Evolutionary conservation across 2,888 invertebrate species (phyloP).

Genomic region (Dinocampus coccinellae): DNA sequence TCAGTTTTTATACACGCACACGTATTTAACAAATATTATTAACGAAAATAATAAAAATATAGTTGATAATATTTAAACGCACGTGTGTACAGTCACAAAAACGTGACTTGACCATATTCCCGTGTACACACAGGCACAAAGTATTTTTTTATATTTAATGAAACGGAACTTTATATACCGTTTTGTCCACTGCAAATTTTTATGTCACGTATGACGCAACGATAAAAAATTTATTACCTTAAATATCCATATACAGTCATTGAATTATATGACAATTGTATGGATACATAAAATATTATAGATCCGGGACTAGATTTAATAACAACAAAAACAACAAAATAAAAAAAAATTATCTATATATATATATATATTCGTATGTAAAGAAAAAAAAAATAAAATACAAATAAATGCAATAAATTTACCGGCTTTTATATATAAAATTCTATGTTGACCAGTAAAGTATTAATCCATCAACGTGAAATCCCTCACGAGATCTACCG

Average conservation of each 20-base stretch:
- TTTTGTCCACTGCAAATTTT: background rate
- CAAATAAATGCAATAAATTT: background rate
- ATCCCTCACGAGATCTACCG: slow-evolving; percentile 18
- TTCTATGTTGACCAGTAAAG: slow-evolving; percentile 8
- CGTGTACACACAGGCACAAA: background rate
- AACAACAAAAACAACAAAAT: no score
- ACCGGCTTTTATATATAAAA: background rate
- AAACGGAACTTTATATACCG: background rate
- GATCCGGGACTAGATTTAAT: background rate
- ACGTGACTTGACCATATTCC: slow-evolving; percentile 1
- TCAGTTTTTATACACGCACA: background rate
- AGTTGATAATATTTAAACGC: background rate
- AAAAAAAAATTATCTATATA: background rate
- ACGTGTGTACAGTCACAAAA: background rate
- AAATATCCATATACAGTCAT: no score
- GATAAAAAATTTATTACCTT: background rate
- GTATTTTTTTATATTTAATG: background rate
- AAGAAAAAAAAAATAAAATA: no score
- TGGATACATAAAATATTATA: background rate
- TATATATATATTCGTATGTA: background rate
- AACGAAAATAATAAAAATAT: background rate
- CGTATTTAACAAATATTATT: background rate
- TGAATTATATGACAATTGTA: no score
- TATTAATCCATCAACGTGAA: slow-evolving; percentile 17
- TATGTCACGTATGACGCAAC: background rate